A percentile compares a stretch with the other conserved stretches of the same genome.
Conservation (phyloP, 2,888 invertebrate genomes). For the Drosophila tripunctata region DNA sequence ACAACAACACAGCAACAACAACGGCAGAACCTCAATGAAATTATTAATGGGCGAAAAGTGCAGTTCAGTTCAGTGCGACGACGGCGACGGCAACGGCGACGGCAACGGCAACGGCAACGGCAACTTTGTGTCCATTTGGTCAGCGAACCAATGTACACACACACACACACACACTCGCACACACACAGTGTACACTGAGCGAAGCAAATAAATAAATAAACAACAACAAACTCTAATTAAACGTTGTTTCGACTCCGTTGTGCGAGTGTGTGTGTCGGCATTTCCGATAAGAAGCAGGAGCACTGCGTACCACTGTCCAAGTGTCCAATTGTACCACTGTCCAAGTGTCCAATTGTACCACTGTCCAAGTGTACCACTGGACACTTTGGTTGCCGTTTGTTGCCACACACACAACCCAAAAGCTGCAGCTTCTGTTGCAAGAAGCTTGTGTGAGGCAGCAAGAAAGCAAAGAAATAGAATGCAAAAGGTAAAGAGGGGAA, state of each 20-base stretch:
- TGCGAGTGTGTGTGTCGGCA: constrained; percentile 31
- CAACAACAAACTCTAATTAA: constrained; percentile 76
- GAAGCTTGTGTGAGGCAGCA: not conserved
- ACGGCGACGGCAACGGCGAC: no score
- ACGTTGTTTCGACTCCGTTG: constrained; percentile 60
- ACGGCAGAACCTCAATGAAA: constrained; percentile 63
- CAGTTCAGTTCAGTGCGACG: constrained; percentile 32
- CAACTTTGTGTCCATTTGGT: constrained; percentile 37
- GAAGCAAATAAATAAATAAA: constrained; percentile 65
- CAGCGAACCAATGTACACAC: constrained; percentile 27
- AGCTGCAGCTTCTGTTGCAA: not conserved
- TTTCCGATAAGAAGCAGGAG: constrained; percentile 55
- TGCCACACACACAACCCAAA: not conserved
- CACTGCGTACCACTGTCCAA: not conserved
- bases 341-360: not conserved
- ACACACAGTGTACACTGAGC: constrained; percentile 14
- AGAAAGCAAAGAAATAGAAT: no score
- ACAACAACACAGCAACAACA: constrained; percentile 12
- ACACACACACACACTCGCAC: constrained; percentile 14
- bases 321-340: not conserved
- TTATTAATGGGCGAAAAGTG: constrained; percentile 73
- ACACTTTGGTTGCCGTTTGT: not conserved
- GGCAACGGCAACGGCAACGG: no score
- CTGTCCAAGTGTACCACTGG: not conserved
- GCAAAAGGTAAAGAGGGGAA: not conserved